Conservation (phyloP, 2,113 vertebrate species). For the Toxostoma redivivum region DNA sequence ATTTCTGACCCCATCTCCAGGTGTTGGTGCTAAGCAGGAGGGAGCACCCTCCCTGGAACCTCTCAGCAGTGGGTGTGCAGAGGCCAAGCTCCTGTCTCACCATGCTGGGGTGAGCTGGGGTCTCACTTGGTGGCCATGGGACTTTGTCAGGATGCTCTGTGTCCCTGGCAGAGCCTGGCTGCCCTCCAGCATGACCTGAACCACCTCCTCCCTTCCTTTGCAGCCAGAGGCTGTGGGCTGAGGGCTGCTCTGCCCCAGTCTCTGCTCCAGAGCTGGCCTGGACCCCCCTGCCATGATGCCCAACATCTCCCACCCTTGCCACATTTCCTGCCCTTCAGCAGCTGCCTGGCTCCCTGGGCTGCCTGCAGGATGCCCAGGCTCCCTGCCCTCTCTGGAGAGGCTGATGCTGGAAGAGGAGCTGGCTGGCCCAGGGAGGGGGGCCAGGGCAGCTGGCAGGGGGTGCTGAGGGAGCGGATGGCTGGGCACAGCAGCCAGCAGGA, state of each 20-base stretch:
- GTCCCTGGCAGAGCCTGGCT: not conserved
- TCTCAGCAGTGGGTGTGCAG: accelerated
- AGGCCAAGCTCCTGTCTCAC: not conserved
- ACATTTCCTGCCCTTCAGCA: not conserved
- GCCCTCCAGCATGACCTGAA: accelerated
- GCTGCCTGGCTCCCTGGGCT: not conserved
- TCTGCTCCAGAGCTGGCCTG: not conserved
- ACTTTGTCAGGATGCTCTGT: accelerated
- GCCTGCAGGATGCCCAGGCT: not conserved
- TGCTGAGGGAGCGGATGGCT: not conserved
- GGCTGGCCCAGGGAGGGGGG: not conserved
- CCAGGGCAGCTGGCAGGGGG: not conserved
- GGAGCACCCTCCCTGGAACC: not conserved
- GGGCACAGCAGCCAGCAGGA: not conserved
- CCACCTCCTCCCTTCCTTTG: not conserved
- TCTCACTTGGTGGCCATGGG: not conserved
- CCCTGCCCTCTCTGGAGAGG: not conserved
- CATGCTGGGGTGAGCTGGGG: not conserved
- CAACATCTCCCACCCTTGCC: not conserved
- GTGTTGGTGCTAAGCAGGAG: not conserved
- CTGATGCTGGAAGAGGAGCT: not conserved
- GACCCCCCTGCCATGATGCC: accelerated
- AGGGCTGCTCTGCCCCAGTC: not conserved
- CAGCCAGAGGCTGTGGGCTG: not conserved
- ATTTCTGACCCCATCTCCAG: not conserved